These are phyloP conservation scores for Sebastes itinus DNA, from an alignment of 2,797 vertebrate species.

Conservation along the genomic window DNA sequence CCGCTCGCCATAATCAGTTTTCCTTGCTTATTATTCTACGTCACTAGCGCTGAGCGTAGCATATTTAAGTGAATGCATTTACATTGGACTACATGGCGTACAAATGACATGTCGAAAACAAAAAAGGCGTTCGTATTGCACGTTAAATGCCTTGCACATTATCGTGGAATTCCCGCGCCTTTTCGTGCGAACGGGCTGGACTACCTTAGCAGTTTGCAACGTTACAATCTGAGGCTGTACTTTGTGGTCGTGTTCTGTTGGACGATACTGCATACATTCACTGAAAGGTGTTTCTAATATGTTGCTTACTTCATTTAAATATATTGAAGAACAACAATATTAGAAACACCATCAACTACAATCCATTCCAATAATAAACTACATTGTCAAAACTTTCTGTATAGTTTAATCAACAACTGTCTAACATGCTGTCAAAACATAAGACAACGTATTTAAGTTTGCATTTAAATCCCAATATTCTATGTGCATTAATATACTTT, in stretches of 20 bases:
- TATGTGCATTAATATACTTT: background rate
- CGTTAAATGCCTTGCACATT: too few species aligned
- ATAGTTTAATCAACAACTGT: background rate
- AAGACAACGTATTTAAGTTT: background rate
- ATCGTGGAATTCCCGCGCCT: too few species aligned
- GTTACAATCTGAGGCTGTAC: background rate
- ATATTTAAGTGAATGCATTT: too few species aligned
- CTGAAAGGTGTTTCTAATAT: too few species aligned
- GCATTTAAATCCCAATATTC: background rate
- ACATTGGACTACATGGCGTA: too few species aligned
- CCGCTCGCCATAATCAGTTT: fast-evolving
- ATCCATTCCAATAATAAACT: background rate
- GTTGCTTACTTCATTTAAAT: too few species aligned
- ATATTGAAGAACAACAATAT: background rate
- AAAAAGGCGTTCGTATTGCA: too few species aligned
- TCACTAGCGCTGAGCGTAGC: too few species aligned
- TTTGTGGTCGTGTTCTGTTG: background rate
- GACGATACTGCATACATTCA: too few species aligned
- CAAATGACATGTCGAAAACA: too few species aligned
- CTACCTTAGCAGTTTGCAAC: background rate
- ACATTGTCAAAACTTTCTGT: background rate
- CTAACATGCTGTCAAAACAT: background rate
- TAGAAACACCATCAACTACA: background rate
- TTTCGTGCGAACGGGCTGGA: too few species aligned
- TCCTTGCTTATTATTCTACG: too few species aligned